Base-by-base conservation (phyloP, 1,140 invertebrate species). In the Batillaria attramentaria region DNA sequence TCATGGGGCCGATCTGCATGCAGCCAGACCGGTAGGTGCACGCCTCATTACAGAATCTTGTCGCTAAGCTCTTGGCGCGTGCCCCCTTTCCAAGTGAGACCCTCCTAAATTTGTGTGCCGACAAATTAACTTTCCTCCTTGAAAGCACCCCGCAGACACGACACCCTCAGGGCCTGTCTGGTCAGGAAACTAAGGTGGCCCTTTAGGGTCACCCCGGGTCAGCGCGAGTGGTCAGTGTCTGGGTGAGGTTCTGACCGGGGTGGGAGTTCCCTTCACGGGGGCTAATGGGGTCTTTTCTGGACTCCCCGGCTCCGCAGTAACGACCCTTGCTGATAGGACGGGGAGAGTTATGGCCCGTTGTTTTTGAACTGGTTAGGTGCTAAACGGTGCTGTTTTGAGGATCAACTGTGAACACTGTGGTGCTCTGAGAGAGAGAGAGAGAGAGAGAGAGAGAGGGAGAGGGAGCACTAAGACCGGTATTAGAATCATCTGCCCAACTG, bases 101-200 rank as follows among this genome's bases (percentile, higher is more conserved):
- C n/a, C n/a, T 31, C 3, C 57, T 28, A n/a, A 62, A 62, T 54
- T 62, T 62, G 57, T 62, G 57, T 62, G 57, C 57, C 57, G 57
- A 62, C 57, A 62, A 62, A 62, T 62, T 62, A 31, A 62, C 57
- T 62, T 62, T n/a, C 57, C 57, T 24, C 57, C 4, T 31, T 28
- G n/a, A 62, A 31, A 28, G 8, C n/a, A 10, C 57, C 57, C 57
- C 24, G 24, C 10, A 62, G 57, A 62, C 57, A 24, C 10, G n/a
- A 28, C 57, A 24, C 57, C n/a, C 57, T 31, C n/a, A 31, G n/a
- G 33, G 33, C 33, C 33, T 62, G 57, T 24, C 57, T 6, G 57
- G n/a, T 28, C 33, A 62, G 33, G 57, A 62, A 62, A 62, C n/a
- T 62, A 62, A 62, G 57, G 57, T n/a, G n/a, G 57, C 24, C n/a